Conservation (phyloP, 2,888 invertebrate genomes). For the Drosophila monieri region DNA sequence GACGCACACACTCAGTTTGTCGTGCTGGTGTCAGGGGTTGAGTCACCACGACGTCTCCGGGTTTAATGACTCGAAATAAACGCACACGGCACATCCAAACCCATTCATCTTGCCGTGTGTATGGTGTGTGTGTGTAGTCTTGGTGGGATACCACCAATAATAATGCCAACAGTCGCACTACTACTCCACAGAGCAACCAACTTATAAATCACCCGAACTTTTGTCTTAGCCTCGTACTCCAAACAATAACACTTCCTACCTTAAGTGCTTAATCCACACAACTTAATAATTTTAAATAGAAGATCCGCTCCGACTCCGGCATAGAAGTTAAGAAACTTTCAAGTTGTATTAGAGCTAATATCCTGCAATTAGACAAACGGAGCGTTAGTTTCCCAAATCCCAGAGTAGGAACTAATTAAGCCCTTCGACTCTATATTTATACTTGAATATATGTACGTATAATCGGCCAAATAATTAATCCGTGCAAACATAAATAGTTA, state of each 20-base stretch:
- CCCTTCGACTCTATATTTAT: conserved; percentile 28
- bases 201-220: conserved; percentile 32
- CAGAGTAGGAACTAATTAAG: conserved; percentile 21
- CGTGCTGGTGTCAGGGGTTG: conserved; percentile 52
- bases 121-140: background rate
- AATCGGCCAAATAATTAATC: conserved; percentile 43
- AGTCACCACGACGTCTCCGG: conserved; percentile 56
- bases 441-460: conserved; percentile 7
- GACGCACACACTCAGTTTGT: conserved; percentile 42
- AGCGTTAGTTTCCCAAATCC: conserved; percentile 6
- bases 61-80: conserved; percentile 71
- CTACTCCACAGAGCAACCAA: conserved; percentile 4
- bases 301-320: conserved; percentile 5
- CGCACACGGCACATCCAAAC: conserved; percentile 38
- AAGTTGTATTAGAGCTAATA: conserved; percentile 38
- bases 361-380: conserved; percentile 4
- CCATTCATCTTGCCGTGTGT: conserved; percentile 49
- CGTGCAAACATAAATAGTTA: conserved; percentile 32
- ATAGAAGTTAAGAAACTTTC: conserved; percentile 23
- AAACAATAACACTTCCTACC: conserved; percentile 37
- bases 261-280: conserved; percentile 44
- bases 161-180: conserved; percentile 17
- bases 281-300: conserved; percentile 40
- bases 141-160: conserved; percentile 24
- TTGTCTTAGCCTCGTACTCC: conserved; percentile 27